phyloP scores from a whole-genome alignment of 2,797 vertebrate genomes.

The Paguma larvata region DNA sequence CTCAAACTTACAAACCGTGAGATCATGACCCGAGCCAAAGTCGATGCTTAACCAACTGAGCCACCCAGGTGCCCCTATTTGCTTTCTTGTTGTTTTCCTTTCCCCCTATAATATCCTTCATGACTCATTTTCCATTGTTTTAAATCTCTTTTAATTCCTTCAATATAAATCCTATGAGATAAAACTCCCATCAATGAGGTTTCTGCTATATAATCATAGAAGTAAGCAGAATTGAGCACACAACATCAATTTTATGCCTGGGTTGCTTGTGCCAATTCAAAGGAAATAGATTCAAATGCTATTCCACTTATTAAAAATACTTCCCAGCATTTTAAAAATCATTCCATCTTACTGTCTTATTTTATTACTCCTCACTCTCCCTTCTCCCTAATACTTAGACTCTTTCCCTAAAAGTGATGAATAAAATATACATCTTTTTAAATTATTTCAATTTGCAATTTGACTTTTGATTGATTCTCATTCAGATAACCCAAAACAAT shows the following conservation, averaged over 20 bases:
- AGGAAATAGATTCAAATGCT: slow-evolving; percentile 35
- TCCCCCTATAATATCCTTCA: neutral
- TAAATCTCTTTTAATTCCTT: neutral
- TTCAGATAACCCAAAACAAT: slow-evolving; percentile 35
- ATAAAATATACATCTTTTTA: neutral
- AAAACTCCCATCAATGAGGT: neutral
- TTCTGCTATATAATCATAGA: neutral
- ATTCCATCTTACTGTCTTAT: neutral
- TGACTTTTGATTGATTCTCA: slow-evolving; percentile 27
- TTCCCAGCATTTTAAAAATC: slow-evolving; percentile 10
- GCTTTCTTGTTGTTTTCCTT: neutral
- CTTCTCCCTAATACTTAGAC: neutral
- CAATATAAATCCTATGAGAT: neutral
- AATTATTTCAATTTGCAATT: slow-evolving; percentile 44
- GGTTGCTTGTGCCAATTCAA: neutral
- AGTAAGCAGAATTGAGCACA: slow-evolving; percentile 21
- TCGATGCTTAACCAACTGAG: no score
- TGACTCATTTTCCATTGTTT: neutral
- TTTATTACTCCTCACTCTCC: neutral
- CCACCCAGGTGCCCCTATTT: no score
- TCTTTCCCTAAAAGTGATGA: slow-evolving; percentile 4
- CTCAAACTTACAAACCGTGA: no score
- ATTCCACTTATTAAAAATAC: neutral
- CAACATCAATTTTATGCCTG: neutral
- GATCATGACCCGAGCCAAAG: no score